Base-by-base conservation (phyloP, 37 sponge, comb jelly and placozoan species). In the Mnemiopsis leidyi region DNA sequence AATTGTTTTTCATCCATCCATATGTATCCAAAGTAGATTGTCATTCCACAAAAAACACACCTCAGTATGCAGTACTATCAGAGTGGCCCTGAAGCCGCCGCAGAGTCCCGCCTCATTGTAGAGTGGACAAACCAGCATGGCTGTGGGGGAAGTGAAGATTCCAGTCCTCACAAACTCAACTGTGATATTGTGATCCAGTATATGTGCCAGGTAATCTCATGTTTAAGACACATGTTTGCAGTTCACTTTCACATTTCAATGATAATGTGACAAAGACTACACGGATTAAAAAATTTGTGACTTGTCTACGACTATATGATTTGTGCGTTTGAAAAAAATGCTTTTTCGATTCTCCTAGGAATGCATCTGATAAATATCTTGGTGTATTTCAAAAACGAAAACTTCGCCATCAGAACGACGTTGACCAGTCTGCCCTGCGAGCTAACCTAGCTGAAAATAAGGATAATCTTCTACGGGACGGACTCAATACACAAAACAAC, bases 71-170 rank as follows among this genome's bases (percentile, higher is more conserved):
- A 79, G 82, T 79, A 79, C 82, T 79, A 79, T 36, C 36, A 28
- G 33, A 79, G 82, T 79, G 82, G 82, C 30, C 37, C 35, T 2
- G 36, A 30, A 3, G 36, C 82, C 26, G 82, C 36, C 0, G 82
- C 34, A 20, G 37, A 68, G 92, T 92, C 94, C 68, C 9, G 29
- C 1, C 93, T 97, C 61, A 69, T 92, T 13, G 67, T 97, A 3
- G 99, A 98, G 93, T 98, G 99, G 99, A 98, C 99, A 36, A 98
- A 97, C 92, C 99, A 98, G 95, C 99, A 98, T 82, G 99, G 97
- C 18, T 98, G 99, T 93, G 99, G 99, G 0, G 97, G 97, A 0
- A 94, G 95, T 92, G 97, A 97, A 33, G 95, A 95, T 93, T 93
- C 36, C 38, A 97, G 96, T 92, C 97, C 99, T 0, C 96, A 97